Conservation (phyloP, 2,797 vertebrate species). For the Sebastes steindachneri region DNA sequence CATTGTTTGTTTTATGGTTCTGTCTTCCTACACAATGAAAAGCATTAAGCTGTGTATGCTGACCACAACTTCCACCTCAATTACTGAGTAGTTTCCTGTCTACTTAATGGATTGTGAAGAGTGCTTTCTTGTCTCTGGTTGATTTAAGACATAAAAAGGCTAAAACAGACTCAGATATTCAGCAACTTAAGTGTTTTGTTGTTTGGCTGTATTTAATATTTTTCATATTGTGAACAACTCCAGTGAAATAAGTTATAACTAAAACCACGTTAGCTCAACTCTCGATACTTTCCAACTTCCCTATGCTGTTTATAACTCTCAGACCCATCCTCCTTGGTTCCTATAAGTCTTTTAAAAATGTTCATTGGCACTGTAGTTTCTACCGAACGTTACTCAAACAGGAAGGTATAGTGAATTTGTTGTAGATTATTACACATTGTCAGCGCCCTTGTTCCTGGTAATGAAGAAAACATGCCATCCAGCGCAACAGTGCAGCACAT, state of each 20-base stretch:
- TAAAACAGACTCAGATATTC: background rate
- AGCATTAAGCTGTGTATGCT: background rate
- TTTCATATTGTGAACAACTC: background rate
- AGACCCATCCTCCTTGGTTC: background rate
- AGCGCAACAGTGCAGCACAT: background rate
- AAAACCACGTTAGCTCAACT: background rate
- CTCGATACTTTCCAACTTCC: too few relatives aligned
- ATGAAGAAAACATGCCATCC: background rate
- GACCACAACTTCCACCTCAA: constrained; percentile 14
- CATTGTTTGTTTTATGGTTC: background rate
- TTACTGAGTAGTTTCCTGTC: background rate
- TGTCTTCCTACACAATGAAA: background rate
- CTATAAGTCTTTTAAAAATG: background rate
- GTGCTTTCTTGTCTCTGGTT: background rate
- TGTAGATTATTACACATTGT: background rate
- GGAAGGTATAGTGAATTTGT: background rate
- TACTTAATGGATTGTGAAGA: background rate
- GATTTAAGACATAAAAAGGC: background rate
- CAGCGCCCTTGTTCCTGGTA: background rate
- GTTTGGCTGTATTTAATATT: background rate
- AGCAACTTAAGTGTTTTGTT: background rate
- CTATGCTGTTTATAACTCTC: background rate
- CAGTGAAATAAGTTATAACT: background rate
- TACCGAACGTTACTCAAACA: background rate
- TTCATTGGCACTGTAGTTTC: background rate